Evolutionary conservation across 2,797 vertebrate genomes (phyloP).

Genomic region (Galaxias olidus): DNA sequence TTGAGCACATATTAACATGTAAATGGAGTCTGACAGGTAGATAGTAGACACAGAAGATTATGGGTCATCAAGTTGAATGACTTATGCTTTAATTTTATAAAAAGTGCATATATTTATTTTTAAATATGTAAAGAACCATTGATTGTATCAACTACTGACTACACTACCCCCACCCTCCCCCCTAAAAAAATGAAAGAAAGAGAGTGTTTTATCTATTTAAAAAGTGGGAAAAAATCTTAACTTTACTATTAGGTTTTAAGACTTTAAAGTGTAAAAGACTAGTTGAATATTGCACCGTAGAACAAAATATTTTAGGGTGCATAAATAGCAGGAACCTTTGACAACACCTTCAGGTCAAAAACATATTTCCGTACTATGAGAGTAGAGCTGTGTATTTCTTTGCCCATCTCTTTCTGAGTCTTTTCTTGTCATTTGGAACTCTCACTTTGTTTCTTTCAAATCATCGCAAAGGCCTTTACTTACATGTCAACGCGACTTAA

Average conservation of each 20-base stretch:
- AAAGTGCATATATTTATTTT: conserved; percentile 60
- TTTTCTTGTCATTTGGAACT: conserved; percentile 30
- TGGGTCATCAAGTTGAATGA: conserved; percentile 65
- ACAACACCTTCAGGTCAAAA: conserved; percentile 33
- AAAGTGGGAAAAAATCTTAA: too few species aligned
- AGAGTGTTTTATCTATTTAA: too few species aligned
- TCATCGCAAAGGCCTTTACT: conserved; percentile 65
- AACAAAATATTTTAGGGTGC: too few species aligned
- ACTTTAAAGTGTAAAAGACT: too few species aligned
- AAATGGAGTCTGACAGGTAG: conserved; percentile 52
- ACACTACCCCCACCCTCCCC: conserved; percentile 70
- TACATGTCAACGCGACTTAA: conserved; percentile 63
- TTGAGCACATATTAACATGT: conserved; percentile 21
- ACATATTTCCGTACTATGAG: conserved; percentile 15
- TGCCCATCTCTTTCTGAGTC: conserved; percentile 19
- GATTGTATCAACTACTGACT: conserved; percentile 69
- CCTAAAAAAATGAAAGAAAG: too few species aligned
- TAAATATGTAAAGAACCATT: conserved; percentile 78
- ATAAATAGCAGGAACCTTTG: too few species aligned
- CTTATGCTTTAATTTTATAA: conserved; percentile 61
- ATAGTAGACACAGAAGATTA: conserved; percentile 61
- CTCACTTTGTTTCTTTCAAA: conserved; percentile 41
- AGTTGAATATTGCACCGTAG: too few species aligned
- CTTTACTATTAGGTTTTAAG: too few species aligned
- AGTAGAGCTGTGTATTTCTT: too few species aligned